Conservation (phyloP, 2,113 vertebrate species). For the Hemicordylus capensis region DNA sequence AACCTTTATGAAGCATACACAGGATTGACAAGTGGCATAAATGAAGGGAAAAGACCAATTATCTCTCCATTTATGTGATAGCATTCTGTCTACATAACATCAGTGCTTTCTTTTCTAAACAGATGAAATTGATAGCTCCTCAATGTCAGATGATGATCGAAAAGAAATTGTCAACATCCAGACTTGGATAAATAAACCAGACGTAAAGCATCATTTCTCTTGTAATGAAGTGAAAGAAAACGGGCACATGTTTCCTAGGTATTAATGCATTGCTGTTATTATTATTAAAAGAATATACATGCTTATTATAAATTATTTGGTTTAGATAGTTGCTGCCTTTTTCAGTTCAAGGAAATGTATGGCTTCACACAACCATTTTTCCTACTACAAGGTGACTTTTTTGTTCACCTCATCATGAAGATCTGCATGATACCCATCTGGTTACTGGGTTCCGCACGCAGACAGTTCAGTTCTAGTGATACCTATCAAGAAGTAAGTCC, state of each 20-base stretch:
- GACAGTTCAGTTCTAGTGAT: too few species aligned
- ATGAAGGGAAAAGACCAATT: background rate
- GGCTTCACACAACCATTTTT: background rate
- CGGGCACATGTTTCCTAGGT: conserved; percentile 99
- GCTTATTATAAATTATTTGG: background rate
- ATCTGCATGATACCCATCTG: background rate
- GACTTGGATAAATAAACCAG: conserved; percentile 98
- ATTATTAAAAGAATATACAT: background rate
- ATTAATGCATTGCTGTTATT: conserved; percentile 28
- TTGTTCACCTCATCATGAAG: background rate
- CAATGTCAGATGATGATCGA: conserved; percentile 96
- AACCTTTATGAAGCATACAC: background rate
- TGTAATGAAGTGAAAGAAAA: conserved; percentile 98
- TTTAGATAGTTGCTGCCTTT: background rate
- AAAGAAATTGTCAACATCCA: conserved; percentile 97
- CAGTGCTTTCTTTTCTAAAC: conserved; percentile 38
- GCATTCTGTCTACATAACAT: background rate
- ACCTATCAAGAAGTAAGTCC: background rate
- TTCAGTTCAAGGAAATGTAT: background rate
- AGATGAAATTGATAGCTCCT: conserved; percentile 99
- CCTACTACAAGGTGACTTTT: too few species aligned
- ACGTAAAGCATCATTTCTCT: conserved; percentile 93
- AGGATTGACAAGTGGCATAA: background rate
- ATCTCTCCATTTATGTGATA: background rate
- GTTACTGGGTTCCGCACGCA: too few species aligned